Conservation (phyloP, 2,797 vertebrate genomes). For the Tauraco hartlaubi region DNA sequence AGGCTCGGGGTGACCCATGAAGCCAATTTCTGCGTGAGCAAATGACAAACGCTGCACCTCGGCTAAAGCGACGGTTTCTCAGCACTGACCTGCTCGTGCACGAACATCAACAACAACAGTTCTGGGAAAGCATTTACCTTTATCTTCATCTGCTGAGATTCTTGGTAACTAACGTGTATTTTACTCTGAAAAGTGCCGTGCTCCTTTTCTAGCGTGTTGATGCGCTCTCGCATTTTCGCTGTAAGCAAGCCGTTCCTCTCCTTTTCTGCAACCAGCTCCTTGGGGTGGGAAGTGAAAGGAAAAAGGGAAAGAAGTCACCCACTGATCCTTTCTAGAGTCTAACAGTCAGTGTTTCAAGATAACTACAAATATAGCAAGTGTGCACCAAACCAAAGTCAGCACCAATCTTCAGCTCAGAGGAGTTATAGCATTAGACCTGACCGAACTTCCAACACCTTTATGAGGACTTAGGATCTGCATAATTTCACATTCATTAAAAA, state of each 20-base stretch:
- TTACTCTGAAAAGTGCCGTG: constrained; percentile 91
- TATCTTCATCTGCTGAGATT: constrained; percentile 92
- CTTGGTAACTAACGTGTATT: constrained; percentile 92
- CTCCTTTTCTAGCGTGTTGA: constrained; percentile 92
- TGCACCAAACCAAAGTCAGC: background rate
- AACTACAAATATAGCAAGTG: background rate
- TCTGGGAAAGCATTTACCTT: constrained; percentile 82
- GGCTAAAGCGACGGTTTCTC: background rate
- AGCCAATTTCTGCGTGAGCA: background rate
- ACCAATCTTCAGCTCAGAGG: accelerated
- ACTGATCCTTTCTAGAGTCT: background rate
- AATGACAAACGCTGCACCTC: background rate
- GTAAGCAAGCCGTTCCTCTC: constrained; percentile 89
- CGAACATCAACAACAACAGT: accelerated
- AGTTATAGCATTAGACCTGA: background rate
- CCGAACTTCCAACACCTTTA: background rate
- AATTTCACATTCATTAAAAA: background rate
- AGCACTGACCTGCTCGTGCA: background rate
- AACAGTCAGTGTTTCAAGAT: accelerated
- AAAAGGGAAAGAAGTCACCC: background rate
- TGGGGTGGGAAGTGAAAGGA: background rate
- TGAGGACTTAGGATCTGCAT: background rate
- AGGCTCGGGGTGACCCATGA: background rate
- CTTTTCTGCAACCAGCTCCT: constrained; percentile 95
- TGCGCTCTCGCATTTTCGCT: constrained; percentile 90